Conservation (phyloP, 2,797 vertebrate species). For the Diplodus puntazzo region DNA sequence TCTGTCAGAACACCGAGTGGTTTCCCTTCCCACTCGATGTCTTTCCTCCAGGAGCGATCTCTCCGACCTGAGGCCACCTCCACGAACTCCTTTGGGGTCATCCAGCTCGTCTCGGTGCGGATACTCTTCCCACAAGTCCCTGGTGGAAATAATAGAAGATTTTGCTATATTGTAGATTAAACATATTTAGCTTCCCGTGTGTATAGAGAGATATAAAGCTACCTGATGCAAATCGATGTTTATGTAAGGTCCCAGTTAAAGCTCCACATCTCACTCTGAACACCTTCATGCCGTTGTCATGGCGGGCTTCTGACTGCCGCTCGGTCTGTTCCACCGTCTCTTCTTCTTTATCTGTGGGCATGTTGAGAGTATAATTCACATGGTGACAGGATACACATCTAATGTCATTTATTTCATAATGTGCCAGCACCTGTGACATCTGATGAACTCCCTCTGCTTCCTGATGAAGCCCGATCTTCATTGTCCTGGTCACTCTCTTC, state of each 20-base stretch:
- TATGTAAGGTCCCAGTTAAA: conserved; percentile 58
- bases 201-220: not conserved
- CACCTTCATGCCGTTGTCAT: not conserved
- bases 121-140: conserved; percentile 77
- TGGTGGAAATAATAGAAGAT: conserved; percentile 26
- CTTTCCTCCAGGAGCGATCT: conserved; percentile 69
- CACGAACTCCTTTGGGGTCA: conserved; percentile 77
- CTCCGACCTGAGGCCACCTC: conserved; percentile 1
- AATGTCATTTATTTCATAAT: not conserved
- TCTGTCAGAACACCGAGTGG: conserved; percentile 64
- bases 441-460: not conserved
- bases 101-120: conserved; percentile 78
- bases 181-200: not conserved
- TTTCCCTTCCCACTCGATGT: conserved; percentile 72
- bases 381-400: not conserved
- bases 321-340: conserved; percentile 7
- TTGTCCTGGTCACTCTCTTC: conserved; percentile 22
- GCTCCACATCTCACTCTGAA: conserved; percentile 70
- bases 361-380: not conserved
- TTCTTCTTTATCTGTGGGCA: conserved; percentile 36
- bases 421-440: conserved; percentile 27
- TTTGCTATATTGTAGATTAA: too few species aligned
- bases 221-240: conserved; percentile 77
- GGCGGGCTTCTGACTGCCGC: not conserved
- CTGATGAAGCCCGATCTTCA: conserved; percentile 19